A percentile compares a stretch with the other conserved stretches of the same genome.
These are phyloP conservation scores for Trachurus trachurus DNA, from an alignment of 2,797 vertebrate species.

Conservation along the genomic window DNA sequence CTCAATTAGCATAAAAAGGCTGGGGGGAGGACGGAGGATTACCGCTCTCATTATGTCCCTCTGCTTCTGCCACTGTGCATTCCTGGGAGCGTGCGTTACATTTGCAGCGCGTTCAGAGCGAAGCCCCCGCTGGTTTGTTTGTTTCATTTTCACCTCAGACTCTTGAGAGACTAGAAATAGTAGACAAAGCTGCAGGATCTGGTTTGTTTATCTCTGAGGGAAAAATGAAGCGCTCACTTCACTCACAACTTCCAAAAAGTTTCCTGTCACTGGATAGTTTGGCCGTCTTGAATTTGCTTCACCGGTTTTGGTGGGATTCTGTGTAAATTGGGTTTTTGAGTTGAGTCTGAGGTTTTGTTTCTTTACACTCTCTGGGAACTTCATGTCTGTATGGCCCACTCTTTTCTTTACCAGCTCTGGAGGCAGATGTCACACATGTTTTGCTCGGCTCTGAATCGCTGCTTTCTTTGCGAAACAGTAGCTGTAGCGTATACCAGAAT, in stretches of 20 bases:
- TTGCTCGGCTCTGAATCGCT: not conserved
- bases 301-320: not conserved
- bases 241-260: not conserved
- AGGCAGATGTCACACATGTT: not conserved
- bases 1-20: not conserved
- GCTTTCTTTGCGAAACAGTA: not conserved
- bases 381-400: not conserved
- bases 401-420: not conserved
- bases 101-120: constrained; percentile 12
- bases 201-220: constrained; percentile 26
- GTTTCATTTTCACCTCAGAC: constrained; percentile 23
- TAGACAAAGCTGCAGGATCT: constrained; percentile 18
- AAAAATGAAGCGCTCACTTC: not conserved
- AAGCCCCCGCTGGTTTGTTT: not conserved
- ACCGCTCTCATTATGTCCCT: not conserved
- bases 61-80: not conserved
- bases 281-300: not conserved
- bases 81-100: not conserved
- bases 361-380: not conserved
- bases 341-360: not conserved
- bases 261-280: not conserved
- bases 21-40: not conserved
- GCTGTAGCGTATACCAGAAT: constrained; percentile 12
- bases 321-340: not conserved
- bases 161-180: constrained; percentile 28